Base-by-base conservation (phyloP, 1,140 invertebrate genomes). In the Myzus persicae region DNA sequence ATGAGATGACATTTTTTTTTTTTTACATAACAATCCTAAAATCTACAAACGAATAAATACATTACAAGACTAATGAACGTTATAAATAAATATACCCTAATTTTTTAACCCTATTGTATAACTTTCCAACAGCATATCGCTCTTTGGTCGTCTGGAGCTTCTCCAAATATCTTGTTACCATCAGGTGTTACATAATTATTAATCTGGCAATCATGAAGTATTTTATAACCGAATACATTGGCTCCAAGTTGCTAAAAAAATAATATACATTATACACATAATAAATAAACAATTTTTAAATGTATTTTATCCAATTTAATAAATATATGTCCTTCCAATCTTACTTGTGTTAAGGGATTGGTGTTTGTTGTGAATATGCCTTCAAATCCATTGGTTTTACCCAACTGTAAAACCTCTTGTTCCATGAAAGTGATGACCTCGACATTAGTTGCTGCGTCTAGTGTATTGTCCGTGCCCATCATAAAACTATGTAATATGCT, bases 311-410 rank as follows among this genome's bases (percentile, higher is more conserved):
- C 2, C 54, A n/a, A 82, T 48, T 92, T 48, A 81, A 40, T 82
- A 31, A 42, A 31, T 38, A 81, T 42, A 36, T 14, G 42, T 82
- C 51, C 26, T 44, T 59, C 48, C 36, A 36, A 54, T 94, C 93
- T 95, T 96, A 97, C 97, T 96, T 97, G 97, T 44, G 98, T 98
- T 31, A 98, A 95, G 0, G 97, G 97, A 95, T 97, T 98, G 14
- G 98, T 98, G 94, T 98, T 98, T 4, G 97, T 98, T 1, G 98
- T 98, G 93, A 98, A 97, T 40, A 98, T 97, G 2, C 97, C 97
- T 6, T 95, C 95, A 94, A 97, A 98, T 22, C 96, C 95, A 94
- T 96, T 96, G 18, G 95, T 95, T 92, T 96, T 96, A 0, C 97
- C 97, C 9, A 98, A 94, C 51, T 95, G 95, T 84, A 98, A 95